Base-by-base conservation (phyloP, 2,113 vertebrate species). In the Cyprinodon variegatus region DNA sequence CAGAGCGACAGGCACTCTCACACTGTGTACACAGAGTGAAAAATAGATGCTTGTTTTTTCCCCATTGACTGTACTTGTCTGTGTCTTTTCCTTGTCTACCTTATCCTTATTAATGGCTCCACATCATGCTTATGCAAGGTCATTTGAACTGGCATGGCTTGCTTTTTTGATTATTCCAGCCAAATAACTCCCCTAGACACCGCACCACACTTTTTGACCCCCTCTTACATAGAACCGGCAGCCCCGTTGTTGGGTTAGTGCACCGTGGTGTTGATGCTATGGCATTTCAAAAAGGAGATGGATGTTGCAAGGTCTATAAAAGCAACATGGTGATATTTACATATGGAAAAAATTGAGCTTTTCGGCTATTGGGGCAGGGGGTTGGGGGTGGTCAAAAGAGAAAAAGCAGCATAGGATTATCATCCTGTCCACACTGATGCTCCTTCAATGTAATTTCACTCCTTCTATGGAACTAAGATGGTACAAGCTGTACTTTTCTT, bases 201-300 rank as follows among this genome's bases (percentile, higher is more conserved):
- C 74, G 82, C 79, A 48, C 38, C 0, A 7, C 62, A 74, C 69
- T 79, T 85, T 66, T 82, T 86, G 82, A 87, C 85, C 89, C 68
- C 67, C 11, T 36, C 50, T 77, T 78, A 82, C 81, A 48, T 59
- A 29, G 50, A 72, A 74, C 12, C 70, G 45, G 61, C 76, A 85
- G 73, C 74, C 60, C 61, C 13, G 0, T 76, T 10, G 11, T 53
- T 87, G 76, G 86, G 87, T 89, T 86, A 74, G 88, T 86, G 78
- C 76, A 77, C 70, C 68, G 60, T 43, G 74, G 67, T 82, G 85
- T 77, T 87, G 81, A 83, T 69, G 83, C 77, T 72, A 75, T 90
- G 90, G 83, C 89, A 90, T 91, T 93, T 91, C 81, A 86, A 81
- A 72, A 60, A 86, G 85, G 89, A 87, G 91, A 91, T 83, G 84